These are phyloP conservation scores for Archivesica marissinica DNA, from an alignment of 1,140 invertebrate genomes.

Conservation along the genomic window DNA sequence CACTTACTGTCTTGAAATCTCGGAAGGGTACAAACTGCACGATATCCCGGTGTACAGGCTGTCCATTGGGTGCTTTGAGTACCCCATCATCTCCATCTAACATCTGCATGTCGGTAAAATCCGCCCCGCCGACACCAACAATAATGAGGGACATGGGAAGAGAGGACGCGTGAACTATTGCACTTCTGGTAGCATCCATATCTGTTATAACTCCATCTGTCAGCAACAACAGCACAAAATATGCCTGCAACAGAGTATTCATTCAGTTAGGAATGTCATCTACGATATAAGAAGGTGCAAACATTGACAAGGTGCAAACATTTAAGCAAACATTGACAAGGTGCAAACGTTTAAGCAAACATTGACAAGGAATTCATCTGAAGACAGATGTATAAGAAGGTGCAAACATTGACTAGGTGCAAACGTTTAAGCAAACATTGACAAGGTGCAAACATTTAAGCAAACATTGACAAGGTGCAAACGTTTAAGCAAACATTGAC, in stretches of 20 bases:
- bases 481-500: too few relatives aligned
- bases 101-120: conserved; percentile 86
- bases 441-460: too few relatives aligned
- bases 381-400: too few relatives aligned
- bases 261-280: too few relatives aligned
- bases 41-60: conserved; percentile 86
- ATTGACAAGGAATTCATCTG: too few relatives aligned
- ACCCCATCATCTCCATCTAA: conserved; percentile 86
- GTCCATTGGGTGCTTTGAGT: conserved; percentile 81
- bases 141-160: conserved; percentile 88
- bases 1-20: conserved; percentile 83
- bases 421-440: too few relatives aligned
- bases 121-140: conserved; percentile 87
- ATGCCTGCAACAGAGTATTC: conserved; percentile 83
- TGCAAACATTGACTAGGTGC: too few relatives aligned
- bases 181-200: conserved; percentile 87
- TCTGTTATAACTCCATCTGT: conserved; percentile 90
- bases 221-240: conserved; percentile 88
- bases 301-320: too few relatives aligned
- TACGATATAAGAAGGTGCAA: too few relatives aligned
- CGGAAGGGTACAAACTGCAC: conserved; percentile 87
- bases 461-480: too few relatives aligned
- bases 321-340: too few relatives aligned
- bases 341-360: too few relatives aligned
- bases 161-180: conserved; percentile 85